phyloP scores from a whole-genome alignment of 2,888 invertebrate species.

The Epirrhoe tristata region DNA sequence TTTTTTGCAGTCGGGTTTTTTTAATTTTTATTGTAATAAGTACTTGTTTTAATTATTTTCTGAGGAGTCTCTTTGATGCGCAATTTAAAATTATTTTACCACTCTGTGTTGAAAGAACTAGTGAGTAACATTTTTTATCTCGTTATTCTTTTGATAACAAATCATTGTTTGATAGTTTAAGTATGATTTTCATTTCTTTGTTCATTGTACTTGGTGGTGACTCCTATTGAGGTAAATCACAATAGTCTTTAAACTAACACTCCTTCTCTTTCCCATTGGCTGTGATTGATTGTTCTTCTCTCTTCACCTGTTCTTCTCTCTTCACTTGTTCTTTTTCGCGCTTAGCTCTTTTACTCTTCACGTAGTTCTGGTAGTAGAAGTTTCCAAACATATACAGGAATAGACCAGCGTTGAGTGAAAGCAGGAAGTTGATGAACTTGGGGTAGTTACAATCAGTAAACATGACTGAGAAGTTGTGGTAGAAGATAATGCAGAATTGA shows the following conservation, averaged over 20 bases:
- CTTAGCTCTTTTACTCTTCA: constrained; percentile 58
- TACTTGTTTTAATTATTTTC: no score
- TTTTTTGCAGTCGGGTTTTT: no score
- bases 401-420: constrained; percentile 88
- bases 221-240: constrained; percentile 34
- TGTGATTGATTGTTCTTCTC: constrained; percentile 34
- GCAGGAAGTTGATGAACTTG: constrained; percentile 87
- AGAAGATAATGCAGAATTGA: constrained; percentile 91
- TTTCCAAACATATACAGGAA: constrained; percentile 92
- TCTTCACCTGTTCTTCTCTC: constrained; percentile 23
- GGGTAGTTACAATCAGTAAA: constrained; percentile 90
- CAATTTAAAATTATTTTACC: no score
- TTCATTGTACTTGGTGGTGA: constrained; percentile 6
- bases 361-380: constrained; percentile 90
- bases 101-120: no score
- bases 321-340: constrained; percentile 19
- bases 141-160: no score
- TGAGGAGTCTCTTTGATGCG: no score
- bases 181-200: no score
- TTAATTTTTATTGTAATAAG: no score
- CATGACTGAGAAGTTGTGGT: constrained; percentile 88
- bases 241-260: constrained; percentile 59
- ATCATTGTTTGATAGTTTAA: no score
- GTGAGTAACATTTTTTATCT: no score
- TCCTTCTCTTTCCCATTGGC: constrained; percentile 66